A percentile compares a stretch with the other conserved stretches of the same genome.
These are phyloP conservation scores for Drosophila nr. medialis DNA, from an alignment of 2,888 invertebrate genomes.

Conservation along the genomic window DNA sequence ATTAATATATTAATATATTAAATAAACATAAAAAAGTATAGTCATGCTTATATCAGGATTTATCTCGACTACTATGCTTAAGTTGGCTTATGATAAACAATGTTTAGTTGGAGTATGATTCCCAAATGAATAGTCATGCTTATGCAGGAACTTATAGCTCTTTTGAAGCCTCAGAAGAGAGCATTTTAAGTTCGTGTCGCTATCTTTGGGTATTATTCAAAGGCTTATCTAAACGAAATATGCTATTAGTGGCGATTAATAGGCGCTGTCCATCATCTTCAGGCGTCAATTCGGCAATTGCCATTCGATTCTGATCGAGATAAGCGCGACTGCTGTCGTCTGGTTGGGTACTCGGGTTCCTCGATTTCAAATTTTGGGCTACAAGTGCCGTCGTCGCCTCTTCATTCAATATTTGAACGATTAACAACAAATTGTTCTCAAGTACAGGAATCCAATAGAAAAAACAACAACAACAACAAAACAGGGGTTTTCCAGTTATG, in stretches of 20 bases:
- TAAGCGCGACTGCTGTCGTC: conserved; percentile 44
- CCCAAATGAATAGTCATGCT: neutral
- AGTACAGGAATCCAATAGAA: conserved; percentile 33
- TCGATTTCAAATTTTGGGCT: conserved; percentile 1
- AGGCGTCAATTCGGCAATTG: conserved; percentile 71
- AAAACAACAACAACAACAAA: neutral
- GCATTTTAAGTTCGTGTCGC: conserved; percentile 27
- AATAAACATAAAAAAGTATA: neutral
- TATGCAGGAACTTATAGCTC: neutral
- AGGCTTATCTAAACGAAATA: conserved; percentile 68
- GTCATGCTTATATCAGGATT: neutral
- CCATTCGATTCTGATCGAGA: conserved; percentile 63
- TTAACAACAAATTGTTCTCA: conserved; percentile 55
- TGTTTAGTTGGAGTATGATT: neutral
- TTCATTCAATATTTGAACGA: conserved; percentile 68
- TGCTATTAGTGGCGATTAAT: conserved; percentile 82
- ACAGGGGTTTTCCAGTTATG: neutral
- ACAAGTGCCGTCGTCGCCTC: conserved; percentile 21
- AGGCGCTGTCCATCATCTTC: conserved; percentile 80
- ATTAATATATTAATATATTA: neutral
- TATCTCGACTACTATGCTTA: neutral
- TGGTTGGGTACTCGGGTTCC: conserved; percentile 10
- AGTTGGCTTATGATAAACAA: neutral
- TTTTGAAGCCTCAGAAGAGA: conserved; percentile 10
- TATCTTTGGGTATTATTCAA: conserved; percentile 19